Conservation (phyloP, 2,113 vertebrate genomes). For the Nymphicus hollandicus region DNA sequence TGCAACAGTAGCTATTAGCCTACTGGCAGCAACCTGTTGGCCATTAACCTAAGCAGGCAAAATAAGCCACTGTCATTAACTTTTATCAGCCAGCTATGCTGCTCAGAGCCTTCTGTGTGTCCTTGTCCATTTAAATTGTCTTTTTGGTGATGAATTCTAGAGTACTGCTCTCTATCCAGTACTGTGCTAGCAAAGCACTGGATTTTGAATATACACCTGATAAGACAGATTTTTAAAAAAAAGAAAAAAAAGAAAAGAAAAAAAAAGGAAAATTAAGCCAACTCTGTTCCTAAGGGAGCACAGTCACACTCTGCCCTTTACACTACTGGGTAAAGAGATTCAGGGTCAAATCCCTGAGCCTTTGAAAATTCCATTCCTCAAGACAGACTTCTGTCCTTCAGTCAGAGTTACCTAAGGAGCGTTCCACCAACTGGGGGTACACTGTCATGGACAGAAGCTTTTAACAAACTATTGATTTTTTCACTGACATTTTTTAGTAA, state of each 20-base stretch:
- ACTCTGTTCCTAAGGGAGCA: background rate
- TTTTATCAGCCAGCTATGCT: background rate
- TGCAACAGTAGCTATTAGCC: background rate
- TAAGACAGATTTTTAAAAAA: background rate
- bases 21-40: background rate
- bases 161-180: background rate
- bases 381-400: background rate
- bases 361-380: background rate
- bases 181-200: background rate
- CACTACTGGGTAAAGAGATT: background rate
- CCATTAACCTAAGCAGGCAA: background rate
- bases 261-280: background rate
- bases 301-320: background rate
- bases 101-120: background rate
- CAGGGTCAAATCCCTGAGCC: background rate
- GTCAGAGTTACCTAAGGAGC: background rate
- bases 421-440: background rate
- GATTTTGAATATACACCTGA: background rate
- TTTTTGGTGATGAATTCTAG: background rate
- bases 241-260: no score
- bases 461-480: background rate
- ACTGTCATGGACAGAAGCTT: background rate
- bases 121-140: background rate
- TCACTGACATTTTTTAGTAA: background rate
- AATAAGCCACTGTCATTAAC: background rate